Base-by-base conservation (phyloP, 2,888 invertebrate species). In the Leptopilina myrica region DNA sequence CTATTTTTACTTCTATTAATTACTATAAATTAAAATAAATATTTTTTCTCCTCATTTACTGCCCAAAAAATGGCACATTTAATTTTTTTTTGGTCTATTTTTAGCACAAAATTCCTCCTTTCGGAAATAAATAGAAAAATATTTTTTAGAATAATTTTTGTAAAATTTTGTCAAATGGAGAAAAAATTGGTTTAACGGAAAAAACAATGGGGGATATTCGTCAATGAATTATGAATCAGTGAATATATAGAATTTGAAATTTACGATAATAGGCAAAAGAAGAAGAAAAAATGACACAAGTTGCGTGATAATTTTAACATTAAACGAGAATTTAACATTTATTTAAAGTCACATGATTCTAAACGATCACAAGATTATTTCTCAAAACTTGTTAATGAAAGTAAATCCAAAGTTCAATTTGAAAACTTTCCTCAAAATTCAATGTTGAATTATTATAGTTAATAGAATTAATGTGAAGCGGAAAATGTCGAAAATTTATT, bases 241-340 rank as follows among this genome's bases (percentile, higher is more conserved):
- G 7, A 69, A 76, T 62, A 33, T 33, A 77, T 14, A 40, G 40
- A 12, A 62, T 79, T 79, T 79, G 15, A 84, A 20, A 76, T 33
- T 62, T 14, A 64, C n/a, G 15, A 79, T 80, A 20, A 49, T 79
- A 86, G 46, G 67, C 20, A 69, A 69, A 49, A 15, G 53, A 53
- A 56, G 20, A 20, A 20, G 20, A 9, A 56, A 56, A 56, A 73
- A 53, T 53, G n/a, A 56, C 56, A 56, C 11, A 20, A 62, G 20
- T 20, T 9, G 20, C 20, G 20, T 20, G 62, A 62, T 56, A 33
- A n/a, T 5, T 56, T 53, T n/a, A 73, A 73, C 33, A 73, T 53
- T 73, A 8, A 73, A 20, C 20, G 46, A 46, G 43, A 12, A 15
- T 9, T 15, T 11, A 66, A 69, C 69, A 69, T 33, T 14, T 20